phyloP scores from a whole-genome alignment of 2,888 invertebrate species.

The Machimus atricapillus region DNA sequence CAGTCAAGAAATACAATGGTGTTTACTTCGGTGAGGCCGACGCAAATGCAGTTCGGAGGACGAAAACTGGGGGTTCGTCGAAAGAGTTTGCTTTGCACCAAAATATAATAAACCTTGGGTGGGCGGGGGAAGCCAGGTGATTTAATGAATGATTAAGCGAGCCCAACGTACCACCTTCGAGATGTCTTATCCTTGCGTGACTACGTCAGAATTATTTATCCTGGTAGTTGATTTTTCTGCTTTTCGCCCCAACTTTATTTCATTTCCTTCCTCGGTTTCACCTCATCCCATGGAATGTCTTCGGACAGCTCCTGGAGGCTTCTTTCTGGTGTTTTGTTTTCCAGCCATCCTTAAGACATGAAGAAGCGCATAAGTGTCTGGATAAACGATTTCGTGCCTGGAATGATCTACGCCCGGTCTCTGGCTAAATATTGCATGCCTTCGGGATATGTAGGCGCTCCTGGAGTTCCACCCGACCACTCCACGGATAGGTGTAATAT shows the following conservation, averaged over 20 bases:
- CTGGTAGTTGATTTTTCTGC: not conserved
- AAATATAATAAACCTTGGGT: not conserved
- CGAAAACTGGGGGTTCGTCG: not conserved
- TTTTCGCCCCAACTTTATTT: not conserved
- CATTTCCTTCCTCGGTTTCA: not conserved
- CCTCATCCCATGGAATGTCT: not conserved
- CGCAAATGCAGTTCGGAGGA: not conserved
- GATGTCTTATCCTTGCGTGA: not conserved
- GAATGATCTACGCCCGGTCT: not conserved
- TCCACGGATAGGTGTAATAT: not conserved
- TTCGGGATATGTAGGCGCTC: not conserved
- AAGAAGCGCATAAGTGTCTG: constrained; percentile 10
- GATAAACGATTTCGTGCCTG: constrained; percentile 24
- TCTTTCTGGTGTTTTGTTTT: not conserved
- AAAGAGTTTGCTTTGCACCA: not conserved
- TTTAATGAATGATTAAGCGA: constrained; percentile 7
- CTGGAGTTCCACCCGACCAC: not conserved
- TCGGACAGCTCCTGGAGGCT: not conserved
- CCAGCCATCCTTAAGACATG: not conserved
- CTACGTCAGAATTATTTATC: constrained; percentile 11
- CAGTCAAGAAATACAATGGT: not conserved
- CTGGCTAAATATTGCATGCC: not conserved
- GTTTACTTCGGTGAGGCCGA: not conserved
- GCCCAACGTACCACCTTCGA: not conserved
- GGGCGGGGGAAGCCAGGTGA: not conserved